These are phyloP conservation scores for Eupithecia subumbrata DNA, from an alignment of 2,888 invertebrate genomes.

Conservation along the genomic window DNA sequence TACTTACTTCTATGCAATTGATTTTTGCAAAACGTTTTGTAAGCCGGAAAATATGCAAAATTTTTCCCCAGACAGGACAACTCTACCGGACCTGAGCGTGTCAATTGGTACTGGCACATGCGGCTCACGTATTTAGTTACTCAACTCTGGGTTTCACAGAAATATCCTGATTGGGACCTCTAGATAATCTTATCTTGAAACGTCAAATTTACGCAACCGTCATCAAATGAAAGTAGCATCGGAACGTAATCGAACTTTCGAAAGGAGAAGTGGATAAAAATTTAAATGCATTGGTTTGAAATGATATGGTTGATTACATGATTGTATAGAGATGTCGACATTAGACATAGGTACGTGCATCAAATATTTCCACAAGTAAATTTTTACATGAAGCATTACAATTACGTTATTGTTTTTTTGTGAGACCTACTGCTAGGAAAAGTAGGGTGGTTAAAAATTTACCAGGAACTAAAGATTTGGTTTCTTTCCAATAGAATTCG, in stretches of 20 bases:
- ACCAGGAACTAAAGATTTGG: neutral
- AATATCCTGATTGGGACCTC: constrained; percentile 52
- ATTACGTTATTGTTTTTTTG: neutral
- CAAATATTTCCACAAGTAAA: neutral
- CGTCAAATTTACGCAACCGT: constrained; percentile 40
- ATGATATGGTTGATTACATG: constrained; percentile 9
- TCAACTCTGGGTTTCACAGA: constrained; percentile 65
- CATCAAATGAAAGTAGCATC: constrained; percentile 31
- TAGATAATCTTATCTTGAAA: constrained; percentile 51
- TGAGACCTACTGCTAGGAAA: neutral
- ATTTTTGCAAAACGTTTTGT: neutral
- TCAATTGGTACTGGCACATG: constrained; percentile 69
- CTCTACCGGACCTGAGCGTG: constrained; percentile 54
- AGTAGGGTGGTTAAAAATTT: neutral
- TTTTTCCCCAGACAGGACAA: neutral
- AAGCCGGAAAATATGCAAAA: neutral
- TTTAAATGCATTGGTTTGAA: neutral
- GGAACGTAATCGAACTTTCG: constrained; percentile 26
- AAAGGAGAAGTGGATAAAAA: constrained; percentile 16
- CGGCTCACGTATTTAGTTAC: constrained; percentile 75
- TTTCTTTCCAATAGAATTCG: neutral
- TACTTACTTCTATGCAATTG: neutral
- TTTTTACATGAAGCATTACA: neutral
- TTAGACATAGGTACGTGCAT: neutral
- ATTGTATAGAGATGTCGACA: neutral